Percentiles rank a stretch among this genome's conserved stretches.
Conservation (phyloP, 1,140 invertebrate species). For the Danaus melanippus region DNA sequence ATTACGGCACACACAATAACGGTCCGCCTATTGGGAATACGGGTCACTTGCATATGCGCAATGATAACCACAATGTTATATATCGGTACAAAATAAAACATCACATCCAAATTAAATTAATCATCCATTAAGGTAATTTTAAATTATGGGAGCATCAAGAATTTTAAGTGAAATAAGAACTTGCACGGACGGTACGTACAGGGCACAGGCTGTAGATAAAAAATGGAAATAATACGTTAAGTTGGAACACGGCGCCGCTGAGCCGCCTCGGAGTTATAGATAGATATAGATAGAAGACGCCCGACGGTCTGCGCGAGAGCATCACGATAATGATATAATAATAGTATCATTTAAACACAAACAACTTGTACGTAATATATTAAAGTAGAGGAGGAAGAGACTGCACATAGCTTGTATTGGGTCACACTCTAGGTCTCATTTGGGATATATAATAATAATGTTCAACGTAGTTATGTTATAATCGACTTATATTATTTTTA, state of each 20-base stretch:
- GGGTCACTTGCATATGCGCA: slow-evolving; percentile 44
- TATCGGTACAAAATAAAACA: slow-evolving; percentile 5
- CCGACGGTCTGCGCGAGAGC: slow-evolving; percentile 36
- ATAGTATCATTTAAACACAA: too few species aligned
- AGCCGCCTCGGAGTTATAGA: slow-evolving; percentile 24
- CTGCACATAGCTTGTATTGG: too few species aligned
- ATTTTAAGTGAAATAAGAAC: slow-evolving; percentile 8
- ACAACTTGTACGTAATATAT: too few species aligned
- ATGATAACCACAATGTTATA: slow-evolving; percentile 6
- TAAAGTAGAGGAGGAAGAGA: too few species aligned
- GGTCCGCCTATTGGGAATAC: slow-evolving; percentile 52
- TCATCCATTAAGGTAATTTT: background rate
- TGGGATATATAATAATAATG: too few species aligned
- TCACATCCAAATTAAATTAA: background rate
- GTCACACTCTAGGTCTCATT: too few species aligned
- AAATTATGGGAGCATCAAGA: slow-evolving; percentile 5
- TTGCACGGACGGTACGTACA: slow-evolving; percentile 5
- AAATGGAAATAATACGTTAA: slow-evolving; percentile 27
- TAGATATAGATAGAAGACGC: slow-evolving; percentile 48
- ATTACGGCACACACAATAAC: slow-evolving; percentile 55
- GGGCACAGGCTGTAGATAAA: slow-evolving; percentile 18
- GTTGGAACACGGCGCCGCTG: slow-evolving; percentile 32
- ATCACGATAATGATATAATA: slow-evolving; percentile 5
- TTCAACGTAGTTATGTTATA: too few species aligned
- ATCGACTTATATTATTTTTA: background rate